Evolutionary conservation across 2,797 vertebrate genomes (phyloP).

Genomic region (Mallotus villosus): DNA sequence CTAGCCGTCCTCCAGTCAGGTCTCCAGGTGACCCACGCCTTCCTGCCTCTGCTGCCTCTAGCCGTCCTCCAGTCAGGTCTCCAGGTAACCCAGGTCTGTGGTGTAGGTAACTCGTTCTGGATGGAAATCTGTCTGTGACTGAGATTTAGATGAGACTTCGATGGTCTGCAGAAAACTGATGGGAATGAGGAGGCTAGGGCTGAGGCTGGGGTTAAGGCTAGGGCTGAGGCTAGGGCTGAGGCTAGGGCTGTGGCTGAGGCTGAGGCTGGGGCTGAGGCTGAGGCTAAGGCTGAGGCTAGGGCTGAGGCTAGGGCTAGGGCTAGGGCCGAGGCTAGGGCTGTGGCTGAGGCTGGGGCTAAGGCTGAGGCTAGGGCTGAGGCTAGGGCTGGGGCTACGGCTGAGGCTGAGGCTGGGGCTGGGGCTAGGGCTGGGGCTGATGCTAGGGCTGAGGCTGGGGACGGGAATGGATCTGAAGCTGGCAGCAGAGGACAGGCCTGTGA

Average conservation of each 20-base stretch:
- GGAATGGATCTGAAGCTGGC: background rate
- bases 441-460: background rate
- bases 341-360: no score
- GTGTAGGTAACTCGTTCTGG: no score
- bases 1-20: no score
- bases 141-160: no score
- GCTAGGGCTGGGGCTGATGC: background rate
- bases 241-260: background rate
- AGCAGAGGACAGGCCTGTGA: conserved; percentile 33
- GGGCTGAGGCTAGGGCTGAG: no score
- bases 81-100: background rate
- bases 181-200: no score
- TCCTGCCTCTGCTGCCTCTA: no score
- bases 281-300: background rate
- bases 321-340: background rate
- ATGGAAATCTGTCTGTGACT: no score
- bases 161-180: no score
- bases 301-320: background rate
- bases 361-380: background rate
- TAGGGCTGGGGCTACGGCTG: background rate
- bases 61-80: background rate
- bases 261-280: background rate
- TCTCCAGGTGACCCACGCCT: no score
- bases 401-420: no score
- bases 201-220: no score